A percentile compares a stretch with the other conserved stretches of the same genome.
Evolutionary conservation across 2,888 invertebrate species (phyloP).

Genomic region (Melieria picta): DNA sequence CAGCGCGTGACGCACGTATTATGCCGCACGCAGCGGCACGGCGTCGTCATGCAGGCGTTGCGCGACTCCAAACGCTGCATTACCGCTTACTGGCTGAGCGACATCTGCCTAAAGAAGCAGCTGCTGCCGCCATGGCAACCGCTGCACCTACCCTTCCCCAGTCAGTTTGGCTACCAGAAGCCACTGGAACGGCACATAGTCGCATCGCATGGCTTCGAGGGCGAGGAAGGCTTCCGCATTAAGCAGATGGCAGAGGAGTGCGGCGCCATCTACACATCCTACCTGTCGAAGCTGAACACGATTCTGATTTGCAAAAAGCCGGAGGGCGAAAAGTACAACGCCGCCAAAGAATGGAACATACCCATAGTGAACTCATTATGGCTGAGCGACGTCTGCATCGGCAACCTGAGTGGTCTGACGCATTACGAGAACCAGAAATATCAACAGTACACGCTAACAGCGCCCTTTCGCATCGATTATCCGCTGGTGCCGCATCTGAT

Average conservation of each 20-base stretch:
- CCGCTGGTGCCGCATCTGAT: constrained; percentile 87
- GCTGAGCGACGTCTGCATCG: constrained; percentile 92
- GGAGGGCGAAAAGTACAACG: constrained; percentile 87
- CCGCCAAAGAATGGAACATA: constrained; percentile 91
- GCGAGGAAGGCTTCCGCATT: constrained; percentile 83
- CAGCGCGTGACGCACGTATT: constrained; percentile 91
- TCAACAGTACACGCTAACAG: constrained; percentile 83
- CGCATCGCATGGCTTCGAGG: constrained; percentile 88
- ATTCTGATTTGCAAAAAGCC: constrained; percentile 81
- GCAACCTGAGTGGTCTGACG: constrained; percentile 83
- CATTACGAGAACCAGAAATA: constrained; percentile 87
- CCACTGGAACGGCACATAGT: constrained; percentile 83
- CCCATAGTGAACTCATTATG: constrained; percentile 93
- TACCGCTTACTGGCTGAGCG: constrained; percentile 90
- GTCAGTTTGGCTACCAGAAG: constrained; percentile 72
- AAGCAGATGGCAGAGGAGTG: constrained; percentile 85
- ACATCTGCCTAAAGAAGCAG: constrained; percentile 85
- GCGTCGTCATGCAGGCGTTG: constrained; percentile 85
- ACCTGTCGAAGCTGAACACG: constrained; percentile 83
- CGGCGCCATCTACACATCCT: constrained; percentile 85
- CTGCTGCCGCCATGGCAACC: constrained; percentile 94
- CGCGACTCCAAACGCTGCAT: constrained; percentile 78
- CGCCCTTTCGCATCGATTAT: constrained; percentile 88
- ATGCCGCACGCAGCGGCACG: constrained; percentile 89
- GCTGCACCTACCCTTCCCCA: constrained; percentile 86